Evolutionary conservation across 2,888 invertebrate genomes (phyloP).

Genomic region (Dryobotodes eremita): DNA sequence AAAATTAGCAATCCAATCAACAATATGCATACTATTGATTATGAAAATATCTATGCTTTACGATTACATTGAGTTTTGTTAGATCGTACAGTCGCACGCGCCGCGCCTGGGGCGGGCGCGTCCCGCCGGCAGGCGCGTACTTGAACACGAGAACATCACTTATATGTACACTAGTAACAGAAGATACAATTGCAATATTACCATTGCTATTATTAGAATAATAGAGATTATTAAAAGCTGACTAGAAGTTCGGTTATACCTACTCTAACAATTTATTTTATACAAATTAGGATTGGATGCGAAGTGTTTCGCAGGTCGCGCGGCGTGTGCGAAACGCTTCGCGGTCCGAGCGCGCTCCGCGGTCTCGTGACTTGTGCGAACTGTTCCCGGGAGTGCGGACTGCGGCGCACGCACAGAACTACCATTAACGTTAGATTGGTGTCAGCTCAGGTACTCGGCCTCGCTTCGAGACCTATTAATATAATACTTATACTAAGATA

Average conservation of each 20-base stretch:
- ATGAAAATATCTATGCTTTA: constrained; percentile 88
- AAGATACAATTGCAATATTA: constrained; percentile 83
- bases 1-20: constrained; percentile 90
- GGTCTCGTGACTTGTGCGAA: constrained; percentile 66
- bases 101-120: constrained; percentile 60
- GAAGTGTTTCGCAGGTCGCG: constrained; percentile 62
- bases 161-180: constrained; percentile 84
- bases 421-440: constrained; percentile 83
- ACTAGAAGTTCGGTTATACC: constrained; percentile 89
- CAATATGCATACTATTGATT: constrained; percentile 89
- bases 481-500: constrained; percentile 81
- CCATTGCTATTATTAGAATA: constrained; percentile 84
- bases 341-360: constrained; percentile 57
- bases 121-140: constrained; percentile 62
- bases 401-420: constrained; percentile 60
- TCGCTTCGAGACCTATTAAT: constrained; percentile 79
- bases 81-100: constrained; percentile 73
- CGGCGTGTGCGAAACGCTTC: constrained; percentile 61
- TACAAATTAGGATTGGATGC: constrained; percentile 71
- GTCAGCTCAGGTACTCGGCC: constrained; percentile 86
- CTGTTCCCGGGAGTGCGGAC: constrained; percentile 52
- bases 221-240: constrained; percentile 89
- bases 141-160: constrained; percentile 84
- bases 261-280: constrained; percentile 85
- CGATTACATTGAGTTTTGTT: constrained; percentile 82